phyloP scores from a whole-genome alignment of 1,140 invertebrate species.

The Drosophila equinoxialis region DNA sequence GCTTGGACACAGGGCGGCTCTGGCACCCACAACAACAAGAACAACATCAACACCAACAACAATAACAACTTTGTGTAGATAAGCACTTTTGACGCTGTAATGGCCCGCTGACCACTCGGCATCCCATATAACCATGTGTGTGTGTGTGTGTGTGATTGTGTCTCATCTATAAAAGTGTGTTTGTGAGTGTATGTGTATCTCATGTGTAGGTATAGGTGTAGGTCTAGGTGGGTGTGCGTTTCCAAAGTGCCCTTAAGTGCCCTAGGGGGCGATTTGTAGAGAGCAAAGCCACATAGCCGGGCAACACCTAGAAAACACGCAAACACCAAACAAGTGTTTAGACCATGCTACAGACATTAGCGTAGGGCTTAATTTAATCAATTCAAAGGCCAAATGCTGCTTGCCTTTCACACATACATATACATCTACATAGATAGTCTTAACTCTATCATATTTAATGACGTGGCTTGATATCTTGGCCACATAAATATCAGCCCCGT shows the following conservation, averaged over 20 bases:
- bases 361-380: conserved; percentile 61
- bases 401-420: neutral
- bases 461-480: neutral
- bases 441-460: conserved; percentile 1
- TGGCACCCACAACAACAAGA: conserved; percentile 30
- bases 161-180: conserved; percentile 15
- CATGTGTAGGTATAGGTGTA: conserved; percentile 40
- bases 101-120: conserved; percentile 65
- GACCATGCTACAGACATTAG: conserved; percentile 61
- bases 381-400: conserved; percentile 40
- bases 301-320: conserved; percentile 78
- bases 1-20: conserved; percentile 37
- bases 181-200: conserved; percentile 29
- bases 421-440: no score
- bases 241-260: conserved; percentile 79
- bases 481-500: neutral
- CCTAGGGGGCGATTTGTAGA: conserved; percentile 54
- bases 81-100: conserved; percentile 68
- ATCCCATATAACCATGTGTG: conserved; percentile 46
- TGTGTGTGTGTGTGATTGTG: conserved; percentile 1
- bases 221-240: conserved; percentile 39
- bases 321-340: conserved; percentile 62
- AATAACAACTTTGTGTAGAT: conserved; percentile 54
- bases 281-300: conserved; percentile 72
- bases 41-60: conserved; percentile 28